phyloP scores from a whole-genome alignment of 2,113 vertebrate species.

The Rhombomys opimus region DNA sequence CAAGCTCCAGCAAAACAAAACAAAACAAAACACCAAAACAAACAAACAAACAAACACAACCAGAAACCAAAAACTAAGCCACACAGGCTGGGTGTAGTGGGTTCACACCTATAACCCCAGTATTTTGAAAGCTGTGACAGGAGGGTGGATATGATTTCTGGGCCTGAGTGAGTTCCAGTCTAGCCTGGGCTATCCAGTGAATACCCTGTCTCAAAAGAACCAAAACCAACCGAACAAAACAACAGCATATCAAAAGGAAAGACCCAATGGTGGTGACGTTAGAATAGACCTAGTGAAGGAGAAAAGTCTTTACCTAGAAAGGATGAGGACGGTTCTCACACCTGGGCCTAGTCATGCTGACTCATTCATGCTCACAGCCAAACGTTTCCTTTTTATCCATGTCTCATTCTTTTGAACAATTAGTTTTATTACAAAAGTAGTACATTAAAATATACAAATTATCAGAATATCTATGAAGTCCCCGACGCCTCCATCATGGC shows the following conservation, averaged over 20 bases:
- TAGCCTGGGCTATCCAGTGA: not conserved
- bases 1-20: not conserved
- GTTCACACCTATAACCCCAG: not conserved
- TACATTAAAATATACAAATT: not conserved
- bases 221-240: not conserved
- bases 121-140: not conserved
- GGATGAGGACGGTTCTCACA: not conserved
- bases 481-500: not conserved
- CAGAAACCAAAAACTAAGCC: not conserved
- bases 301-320: not conserved
- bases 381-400: not conserved
- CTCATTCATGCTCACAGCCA: not conserved
- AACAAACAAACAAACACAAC: not conserved
- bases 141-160: not conserved
- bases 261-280: not conserved
- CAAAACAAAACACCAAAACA: not conserved
- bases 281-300: not conserved
- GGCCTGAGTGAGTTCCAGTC: not conserved
- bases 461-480: conserved; percentile 5
- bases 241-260: not conserved
- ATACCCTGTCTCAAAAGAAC: not conserved
- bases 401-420: conserved; percentile 1
- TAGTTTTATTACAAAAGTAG: conserved; percentile 29
- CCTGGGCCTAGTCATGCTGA: not conserved
- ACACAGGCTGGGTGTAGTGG: not conserved